Conservation (phyloP, 2,888 invertebrate species). For the Lasioglossum vierecki region DNA sequence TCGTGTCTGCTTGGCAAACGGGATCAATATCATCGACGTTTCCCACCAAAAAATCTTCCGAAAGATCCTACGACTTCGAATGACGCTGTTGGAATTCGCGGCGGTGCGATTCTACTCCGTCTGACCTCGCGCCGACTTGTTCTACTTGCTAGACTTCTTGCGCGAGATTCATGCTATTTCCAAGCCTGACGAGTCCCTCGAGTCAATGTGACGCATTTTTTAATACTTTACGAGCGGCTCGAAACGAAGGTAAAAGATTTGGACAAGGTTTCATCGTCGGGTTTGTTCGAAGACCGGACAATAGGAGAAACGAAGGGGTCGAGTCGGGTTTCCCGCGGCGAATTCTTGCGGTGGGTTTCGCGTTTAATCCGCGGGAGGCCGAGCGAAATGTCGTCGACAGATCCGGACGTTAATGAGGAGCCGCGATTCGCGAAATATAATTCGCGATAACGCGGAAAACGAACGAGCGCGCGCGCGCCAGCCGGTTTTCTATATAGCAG, state of each 20-base stretch:
- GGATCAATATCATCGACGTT: slow-evolving; percentile 14
- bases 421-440: slow-evolving; percentile 30
- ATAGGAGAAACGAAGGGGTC: not conserved
- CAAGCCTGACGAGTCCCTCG: not conserved
- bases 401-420: slow-evolving; percentile 6
- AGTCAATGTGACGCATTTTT: not conserved
- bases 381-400: not conserved
- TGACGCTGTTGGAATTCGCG: not conserved
- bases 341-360: not conserved
- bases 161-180: not conserved
- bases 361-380: not conserved
- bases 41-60: not conserved
- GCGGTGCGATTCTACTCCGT: not conserved
- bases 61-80: not conserved
- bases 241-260: not conserved
- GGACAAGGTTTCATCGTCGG: not conserved
- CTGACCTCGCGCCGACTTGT: not conserved
- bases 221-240: not conserved
- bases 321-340: not conserved
- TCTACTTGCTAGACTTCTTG: not conserved
- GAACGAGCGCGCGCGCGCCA: slow-evolving; percentile 32
- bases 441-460: slow-evolving; percentile 39
- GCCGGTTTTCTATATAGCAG: not conserved
- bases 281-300: not conserved
- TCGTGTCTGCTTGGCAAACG: slow-evolving; percentile 35